These are phyloP conservation scores for Anguilla anguilla DNA, from an alignment of 2,797 vertebrate species.

Conservation along the genomic window DNA sequence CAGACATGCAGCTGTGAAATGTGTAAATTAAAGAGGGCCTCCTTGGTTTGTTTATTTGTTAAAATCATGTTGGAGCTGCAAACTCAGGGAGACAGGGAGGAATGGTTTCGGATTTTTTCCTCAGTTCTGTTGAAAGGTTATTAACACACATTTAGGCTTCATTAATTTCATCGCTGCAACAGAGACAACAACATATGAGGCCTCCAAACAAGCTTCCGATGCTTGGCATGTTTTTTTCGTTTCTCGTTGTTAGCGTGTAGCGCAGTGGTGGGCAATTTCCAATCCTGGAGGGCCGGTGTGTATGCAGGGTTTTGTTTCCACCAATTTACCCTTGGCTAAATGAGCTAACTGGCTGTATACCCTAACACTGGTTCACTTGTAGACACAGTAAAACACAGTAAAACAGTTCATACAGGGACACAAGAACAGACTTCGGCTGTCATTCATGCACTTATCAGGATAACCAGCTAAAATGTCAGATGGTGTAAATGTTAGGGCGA, in stretches of 20 bases:
- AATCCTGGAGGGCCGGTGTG: too few relatives aligned
- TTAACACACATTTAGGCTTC: slow-evolving; percentile 4
- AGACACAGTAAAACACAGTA: too few relatives aligned
- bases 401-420: too few relatives aligned
- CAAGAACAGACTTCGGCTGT: too few relatives aligned
- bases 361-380: too few relatives aligned
- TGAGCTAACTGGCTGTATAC: too few relatives aligned
- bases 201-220: background rate
- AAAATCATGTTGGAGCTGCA: slow-evolving; percentile 13
- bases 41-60: slow-evolving; percentile 24
- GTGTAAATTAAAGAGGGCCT: slow-evolving; percentile 60
- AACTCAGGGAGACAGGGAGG: background rate
- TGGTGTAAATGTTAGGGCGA: too few relatives aligned
- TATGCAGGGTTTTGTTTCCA: too few relatives aligned
- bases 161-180: background rate
- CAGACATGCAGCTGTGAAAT: slow-evolving; percentile 60
- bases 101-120: background rate
- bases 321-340: too few relatives aligned
- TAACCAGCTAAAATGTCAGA: too few relatives aligned
- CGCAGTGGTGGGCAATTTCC: too few relatives aligned
- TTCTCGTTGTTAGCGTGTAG: background rate
- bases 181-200: slow-evolving; percentile 38
- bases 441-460: too few relatives aligned
- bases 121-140: slow-evolving; percentile 14
- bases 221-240: background rate